Conservation (phyloP, 2,888 invertebrate species). For the Cylloceria caligata region DNA sequence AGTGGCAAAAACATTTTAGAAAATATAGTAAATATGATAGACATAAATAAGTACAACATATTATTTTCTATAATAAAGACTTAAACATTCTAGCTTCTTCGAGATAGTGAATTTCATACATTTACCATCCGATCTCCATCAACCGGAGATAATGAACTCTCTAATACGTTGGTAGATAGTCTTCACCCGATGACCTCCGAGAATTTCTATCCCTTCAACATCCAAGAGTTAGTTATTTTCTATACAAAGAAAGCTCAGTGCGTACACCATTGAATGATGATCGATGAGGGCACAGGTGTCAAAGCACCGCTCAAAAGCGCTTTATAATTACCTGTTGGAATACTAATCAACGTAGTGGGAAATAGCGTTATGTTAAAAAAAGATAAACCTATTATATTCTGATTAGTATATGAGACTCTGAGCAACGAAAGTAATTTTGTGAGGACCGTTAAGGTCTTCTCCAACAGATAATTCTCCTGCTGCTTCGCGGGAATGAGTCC, state of each 20-base stretch:
- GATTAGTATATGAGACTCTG: constrained; percentile 52
- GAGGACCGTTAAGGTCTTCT: constrained; percentile 52
- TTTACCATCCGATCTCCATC: constrained; percentile 63
- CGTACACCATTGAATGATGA: constrained; percentile 73
- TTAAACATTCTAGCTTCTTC: background rate
- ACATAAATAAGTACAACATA: no score
- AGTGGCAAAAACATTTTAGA: no score
- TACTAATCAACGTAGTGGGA: constrained; percentile 62
- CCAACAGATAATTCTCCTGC: constrained; percentile 18
- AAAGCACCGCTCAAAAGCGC: constrained; percentile 77
- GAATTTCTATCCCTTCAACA: constrained; percentile 24
- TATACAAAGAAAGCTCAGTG: constrained; percentile 36
- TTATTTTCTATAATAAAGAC: background rate
- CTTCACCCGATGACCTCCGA: constrained; percentile 47
- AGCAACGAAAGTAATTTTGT: constrained; percentile 65
- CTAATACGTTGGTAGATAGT: constrained; percentile 45
- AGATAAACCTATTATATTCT: constrained; percentile 46
- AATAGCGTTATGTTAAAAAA: constrained; percentile 35
- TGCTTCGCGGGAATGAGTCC: constrained; percentile 49
- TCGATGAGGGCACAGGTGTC: constrained; percentile 79
- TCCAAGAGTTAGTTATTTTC: constrained; percentile 35
- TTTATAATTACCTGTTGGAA: constrained; percentile 67
- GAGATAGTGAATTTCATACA: constrained; percentile 51
- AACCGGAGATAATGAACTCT: constrained; percentile 67
- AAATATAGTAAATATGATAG: no score